Conservation (phyloP, 2,888 invertebrate genomes). For the Campoplex capitator region DNA sequence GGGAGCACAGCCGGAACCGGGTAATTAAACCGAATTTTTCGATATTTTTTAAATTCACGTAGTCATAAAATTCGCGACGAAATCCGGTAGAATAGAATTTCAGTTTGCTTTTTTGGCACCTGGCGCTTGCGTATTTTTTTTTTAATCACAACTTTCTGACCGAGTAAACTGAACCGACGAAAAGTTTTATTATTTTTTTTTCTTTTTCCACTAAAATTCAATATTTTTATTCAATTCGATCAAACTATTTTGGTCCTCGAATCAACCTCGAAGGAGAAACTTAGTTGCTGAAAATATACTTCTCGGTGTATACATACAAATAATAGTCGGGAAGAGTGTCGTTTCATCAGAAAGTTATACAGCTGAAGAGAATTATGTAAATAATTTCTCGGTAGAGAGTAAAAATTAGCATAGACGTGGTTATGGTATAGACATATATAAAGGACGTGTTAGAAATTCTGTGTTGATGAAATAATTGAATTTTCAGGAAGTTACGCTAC, state of each 20-base stretch:
- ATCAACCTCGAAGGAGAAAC: not conserved
- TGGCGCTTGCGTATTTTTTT: no score
- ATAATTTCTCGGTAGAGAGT: not conserved
- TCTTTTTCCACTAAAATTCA: no score
- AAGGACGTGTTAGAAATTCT: not conserved
- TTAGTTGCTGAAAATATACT: not conserved
- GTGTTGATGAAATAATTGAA: conserved; percentile 37
- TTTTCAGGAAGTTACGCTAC: conserved; percentile 88
- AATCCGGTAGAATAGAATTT: no score
- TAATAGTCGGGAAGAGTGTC: not conserved
- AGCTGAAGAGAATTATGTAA: conserved; percentile 19
- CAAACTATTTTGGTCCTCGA: not conserved
- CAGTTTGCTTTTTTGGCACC: no score
- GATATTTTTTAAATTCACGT: no score
- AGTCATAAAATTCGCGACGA: no score
- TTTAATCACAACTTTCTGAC: no score
- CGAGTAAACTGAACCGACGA: no score
- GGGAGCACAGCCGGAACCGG: no score
- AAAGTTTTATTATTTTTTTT: no score
- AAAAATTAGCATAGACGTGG: conserved; percentile 3
- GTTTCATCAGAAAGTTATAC: conserved; percentile 10
- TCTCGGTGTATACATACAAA: not conserved
- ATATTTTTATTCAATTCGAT: not conserved
- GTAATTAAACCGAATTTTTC: no score
- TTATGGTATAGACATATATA: not conserved